Conservation (phyloP, 2,113 vertebrate species). For the Python bivittatus region DNA sequence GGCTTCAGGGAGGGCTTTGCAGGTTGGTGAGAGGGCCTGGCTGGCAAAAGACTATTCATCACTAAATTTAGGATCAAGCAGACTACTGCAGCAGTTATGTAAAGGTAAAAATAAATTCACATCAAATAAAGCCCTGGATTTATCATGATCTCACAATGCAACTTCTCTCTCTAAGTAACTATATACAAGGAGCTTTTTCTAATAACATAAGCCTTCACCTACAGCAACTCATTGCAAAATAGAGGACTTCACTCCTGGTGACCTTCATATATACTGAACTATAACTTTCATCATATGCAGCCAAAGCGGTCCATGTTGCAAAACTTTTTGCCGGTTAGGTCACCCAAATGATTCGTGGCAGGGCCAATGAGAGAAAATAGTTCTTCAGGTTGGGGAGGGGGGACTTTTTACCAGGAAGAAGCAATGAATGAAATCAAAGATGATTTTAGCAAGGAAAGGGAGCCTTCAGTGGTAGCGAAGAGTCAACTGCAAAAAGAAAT, state of each 20-base stretch:
- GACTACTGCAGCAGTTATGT: not conserved
- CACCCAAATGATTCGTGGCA: not conserved
- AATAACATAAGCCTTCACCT: not conserved
- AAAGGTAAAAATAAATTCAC: not conserved
- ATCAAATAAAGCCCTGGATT: not conserved
- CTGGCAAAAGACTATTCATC: not conserved
- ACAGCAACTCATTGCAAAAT: not conserved
- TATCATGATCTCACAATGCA: not conserved
- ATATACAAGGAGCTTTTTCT: not conserved
- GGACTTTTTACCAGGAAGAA: not conserved
- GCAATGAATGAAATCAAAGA: not conserved
- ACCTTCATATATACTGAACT: not conserved
- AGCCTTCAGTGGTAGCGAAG: not conserved
- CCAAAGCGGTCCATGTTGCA: not conserved
- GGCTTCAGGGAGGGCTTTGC: no score
- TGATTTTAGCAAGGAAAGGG: not conserved
- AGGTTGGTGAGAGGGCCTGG: not conserved
- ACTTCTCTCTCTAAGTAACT: not conserved
- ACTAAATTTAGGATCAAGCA: not conserved
- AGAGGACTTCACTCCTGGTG: not conserved
- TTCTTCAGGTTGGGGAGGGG: not conserved
- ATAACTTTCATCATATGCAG: not conserved
- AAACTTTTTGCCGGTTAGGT: not conserved
- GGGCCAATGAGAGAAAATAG: not conserved
- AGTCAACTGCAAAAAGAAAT: not conserved